Evolutionary conservation across 1,140 invertebrate genomes (phyloP).

Genomic region (Conus betulinus): DNA sequence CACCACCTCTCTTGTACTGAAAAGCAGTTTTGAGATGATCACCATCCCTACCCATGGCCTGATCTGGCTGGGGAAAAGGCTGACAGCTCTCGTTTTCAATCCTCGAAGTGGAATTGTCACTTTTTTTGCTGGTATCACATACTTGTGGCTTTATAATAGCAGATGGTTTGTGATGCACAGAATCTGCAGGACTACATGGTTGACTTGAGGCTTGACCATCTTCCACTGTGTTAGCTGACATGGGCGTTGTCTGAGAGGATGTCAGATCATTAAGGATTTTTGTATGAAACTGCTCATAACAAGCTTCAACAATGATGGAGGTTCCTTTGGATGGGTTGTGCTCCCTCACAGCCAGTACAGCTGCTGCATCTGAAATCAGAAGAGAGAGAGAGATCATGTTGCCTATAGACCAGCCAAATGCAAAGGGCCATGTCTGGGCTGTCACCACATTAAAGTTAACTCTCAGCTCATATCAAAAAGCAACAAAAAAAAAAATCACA

Average conservation of each 20-base stretch:
- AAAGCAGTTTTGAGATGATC: neutral
- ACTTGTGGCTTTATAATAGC: neutral
- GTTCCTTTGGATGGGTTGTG: conserved; percentile 2
- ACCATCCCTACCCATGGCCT: neutral
- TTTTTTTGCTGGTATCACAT: neutral
- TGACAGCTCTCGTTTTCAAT: neutral
- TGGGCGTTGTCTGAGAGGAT: neutral
- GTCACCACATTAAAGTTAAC: too few relatives aligned
- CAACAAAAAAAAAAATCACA: too few relatives aligned
- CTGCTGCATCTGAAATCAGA: neutral
- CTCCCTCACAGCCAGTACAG: neutral
- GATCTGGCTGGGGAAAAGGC: neutral
- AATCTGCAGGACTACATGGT: too few relatives aligned
- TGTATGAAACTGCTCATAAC: conserved; percentile 15
- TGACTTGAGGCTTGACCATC: too few relatives aligned
- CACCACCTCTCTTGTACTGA: neutral
- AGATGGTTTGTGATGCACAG: neutral
- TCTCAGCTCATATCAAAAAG: too few relatives aligned
- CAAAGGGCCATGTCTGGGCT: too few relatives aligned
- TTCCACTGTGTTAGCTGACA: too few relatives aligned
- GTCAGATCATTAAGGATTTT: conserved; percentile 1
- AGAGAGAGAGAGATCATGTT: neutral
- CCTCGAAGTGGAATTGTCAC: neutral
- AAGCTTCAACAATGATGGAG: neutral
- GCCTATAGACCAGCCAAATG: too few relatives aligned